Base-by-base conservation (phyloP, 2,797 vertebrate genomes). In the Jordanella pulchra region DNA sequence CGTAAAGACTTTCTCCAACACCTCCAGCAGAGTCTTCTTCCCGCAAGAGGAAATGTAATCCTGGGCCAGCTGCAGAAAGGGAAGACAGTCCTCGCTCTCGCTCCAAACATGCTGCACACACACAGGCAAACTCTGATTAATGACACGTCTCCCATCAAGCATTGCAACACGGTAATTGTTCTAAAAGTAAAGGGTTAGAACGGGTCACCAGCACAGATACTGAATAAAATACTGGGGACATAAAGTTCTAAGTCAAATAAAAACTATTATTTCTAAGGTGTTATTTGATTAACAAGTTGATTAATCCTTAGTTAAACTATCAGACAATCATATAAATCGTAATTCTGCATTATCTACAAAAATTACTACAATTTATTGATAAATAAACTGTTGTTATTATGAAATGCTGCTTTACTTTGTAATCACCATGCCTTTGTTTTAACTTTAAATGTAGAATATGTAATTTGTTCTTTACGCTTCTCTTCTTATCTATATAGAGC, bases 31-130 rank as follows among this genome's bases (percentile, higher is more conserved):
- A 0, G 97, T 99, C 93, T 99, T 99, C 93, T 98, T 98, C 89
- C 98, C 98, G 13, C 98, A 99, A 83, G 97, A 98, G 50, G 97
- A 99, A 92, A 99, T 98, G 93, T 99, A 99, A 86, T 99, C 97
- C 91, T 99, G 98, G 2, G 97, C 97, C 0, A 98, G 91, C 91
- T 99, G 98, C 77, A 99, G 92, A 85, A 98, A 99, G 63, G 97
- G 98, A 81, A 99, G 95, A 91, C 98, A 99, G 92, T 99, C 98
- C 90, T 99, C 98, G 6, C 97, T 99, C 92, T 99, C 98, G 2
- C 98, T 99, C 98, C 97, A 99, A 84, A 99, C 97, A 0, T 99
- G 98, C 98, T 99, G 78, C 45, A 78, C 35, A 76, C 78, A 82
- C 66, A 13, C 12, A 25, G 14, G 27, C 35, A 56, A 25, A 69